Conservation (phyloP, 2,888 invertebrate species). For the Ametastegia equiseti region DNA sequence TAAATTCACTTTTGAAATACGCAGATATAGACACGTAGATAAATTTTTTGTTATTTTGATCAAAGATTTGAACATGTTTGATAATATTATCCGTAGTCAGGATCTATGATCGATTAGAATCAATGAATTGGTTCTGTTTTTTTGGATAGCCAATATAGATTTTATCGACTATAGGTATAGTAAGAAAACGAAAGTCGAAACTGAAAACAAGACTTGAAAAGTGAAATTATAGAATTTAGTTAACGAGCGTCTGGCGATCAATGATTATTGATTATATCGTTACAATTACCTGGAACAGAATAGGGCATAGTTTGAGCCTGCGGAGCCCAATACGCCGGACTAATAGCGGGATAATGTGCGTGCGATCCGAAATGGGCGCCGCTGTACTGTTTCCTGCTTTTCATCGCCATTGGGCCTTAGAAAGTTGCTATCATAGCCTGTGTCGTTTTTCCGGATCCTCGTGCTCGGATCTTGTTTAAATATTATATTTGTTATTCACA, state of each 20-base stretch:
- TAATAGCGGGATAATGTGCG: slow-evolving; percentile 85
- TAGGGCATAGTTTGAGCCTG: slow-evolving; percentile 89
- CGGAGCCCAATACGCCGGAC: slow-evolving; percentile 91
- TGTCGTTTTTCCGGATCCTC: slow-evolving; percentile 1
- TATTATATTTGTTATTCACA: neutral
- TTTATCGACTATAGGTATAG: too few species aligned
- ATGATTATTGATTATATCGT: neutral
- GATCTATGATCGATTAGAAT: too few species aligned
- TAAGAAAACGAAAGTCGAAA: too few species aligned
- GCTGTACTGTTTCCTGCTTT: slow-evolving; percentile 71
- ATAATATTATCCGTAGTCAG: too few species aligned
- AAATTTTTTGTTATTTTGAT: too few species aligned
- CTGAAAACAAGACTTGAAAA: too few species aligned
- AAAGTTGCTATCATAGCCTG: slow-evolving; percentile 31
- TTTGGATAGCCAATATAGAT: too few species aligned
- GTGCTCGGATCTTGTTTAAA: neutral
- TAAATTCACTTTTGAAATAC: too few species aligned
- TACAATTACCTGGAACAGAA: slow-evolving; percentile 86
- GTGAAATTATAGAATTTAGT: too few species aligned
- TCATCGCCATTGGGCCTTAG: slow-evolving; percentile 70
- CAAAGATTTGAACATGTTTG: too few species aligned
- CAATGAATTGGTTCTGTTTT: too few species aligned
- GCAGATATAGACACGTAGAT: too few species aligned
- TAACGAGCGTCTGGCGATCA: neutral
- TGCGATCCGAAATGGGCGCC: slow-evolving; percentile 67